Conservation (phyloP, 2,797 vertebrate genomes). For the Cichlasoma orientale region DNA sequence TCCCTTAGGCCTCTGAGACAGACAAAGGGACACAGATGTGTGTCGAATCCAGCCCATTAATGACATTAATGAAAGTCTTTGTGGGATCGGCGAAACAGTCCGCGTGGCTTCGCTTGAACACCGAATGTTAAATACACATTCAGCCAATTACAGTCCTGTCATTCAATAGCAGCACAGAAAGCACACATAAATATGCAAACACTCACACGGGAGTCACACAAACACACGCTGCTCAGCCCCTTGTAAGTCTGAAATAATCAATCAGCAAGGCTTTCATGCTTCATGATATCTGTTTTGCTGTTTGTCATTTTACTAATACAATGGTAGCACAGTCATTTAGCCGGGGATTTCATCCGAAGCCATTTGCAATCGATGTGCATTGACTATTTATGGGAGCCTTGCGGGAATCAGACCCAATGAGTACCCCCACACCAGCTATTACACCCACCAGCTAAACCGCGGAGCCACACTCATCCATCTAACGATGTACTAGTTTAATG, state of each 20-base stretch:
- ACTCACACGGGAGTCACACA: constrained; percentile 4
- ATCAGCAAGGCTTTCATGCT: constrained; percentile 65
- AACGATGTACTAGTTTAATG: constrained; percentile 54
- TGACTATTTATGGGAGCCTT: constrained; percentile 75
- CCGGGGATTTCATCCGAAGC: constrained; percentile 58
- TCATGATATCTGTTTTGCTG: constrained; percentile 61
- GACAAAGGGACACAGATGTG: constrained; percentile 65
- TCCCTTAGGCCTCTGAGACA: constrained; percentile 28
- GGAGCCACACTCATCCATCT: constrained; percentile 56
- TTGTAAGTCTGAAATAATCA: constrained; percentile 57
- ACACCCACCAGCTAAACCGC: constrained; percentile 55
- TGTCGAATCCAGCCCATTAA: constrained; percentile 59
- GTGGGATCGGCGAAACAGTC: constrained; percentile 39
- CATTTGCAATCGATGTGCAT: constrained; percentile 70
- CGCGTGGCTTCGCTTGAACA: constrained; percentile 24
- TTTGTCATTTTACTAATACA: constrained; percentile 74
- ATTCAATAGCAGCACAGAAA: constrained; percentile 22
- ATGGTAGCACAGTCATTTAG: constrained; percentile 60
- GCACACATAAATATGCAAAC: constrained; percentile 14
- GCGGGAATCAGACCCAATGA: constrained; percentile 56
- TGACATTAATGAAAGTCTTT: constrained; percentile 58
- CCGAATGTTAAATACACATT: constrained; percentile 39
- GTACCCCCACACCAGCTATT: constrained; percentile 60
- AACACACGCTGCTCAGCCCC: constrained; percentile 10
- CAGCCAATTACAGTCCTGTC: constrained; percentile 32